Conservation (phyloP, 2,888 invertebrate species). For the Spodoptera picta region DNA sequence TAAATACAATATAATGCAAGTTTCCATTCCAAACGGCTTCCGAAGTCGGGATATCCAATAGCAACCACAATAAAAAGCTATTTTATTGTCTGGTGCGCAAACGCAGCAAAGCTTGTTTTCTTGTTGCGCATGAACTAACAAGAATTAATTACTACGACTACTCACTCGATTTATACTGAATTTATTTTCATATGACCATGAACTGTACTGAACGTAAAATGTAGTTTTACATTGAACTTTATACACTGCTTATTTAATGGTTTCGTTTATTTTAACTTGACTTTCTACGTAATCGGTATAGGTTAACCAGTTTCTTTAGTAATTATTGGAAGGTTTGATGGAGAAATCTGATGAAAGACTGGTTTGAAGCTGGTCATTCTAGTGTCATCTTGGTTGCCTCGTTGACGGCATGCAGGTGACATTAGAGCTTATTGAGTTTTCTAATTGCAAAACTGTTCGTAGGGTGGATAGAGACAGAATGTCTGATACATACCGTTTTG, state of each 20-base stretch:
- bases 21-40: not conserved
- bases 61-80: conserved; percentile 24
- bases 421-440: too few species aligned
- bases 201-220: conserved; percentile 1
- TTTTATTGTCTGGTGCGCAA: conserved; percentile 26
- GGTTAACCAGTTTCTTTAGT: too few species aligned
- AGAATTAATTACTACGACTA: conserved; percentile 21
- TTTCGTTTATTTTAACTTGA: not conserved
- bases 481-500: too few species aligned
- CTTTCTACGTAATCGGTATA: not conserved
- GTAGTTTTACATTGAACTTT: conserved; percentile 20
- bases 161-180: conserved; percentile 7
- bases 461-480: too few species aligned
- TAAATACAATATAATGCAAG: not conserved
- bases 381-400: too few species aligned
- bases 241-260: not conserved
- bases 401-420: too few species aligned
- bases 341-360: too few species aligned
- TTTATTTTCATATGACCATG: conserved; percentile 12
- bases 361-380: too few species aligned
- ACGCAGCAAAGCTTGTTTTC: conserved; percentile 4
- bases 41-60: conserved; percentile 9
- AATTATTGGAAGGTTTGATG: too few species aligned
- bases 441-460: too few species aligned
- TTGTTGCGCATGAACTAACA: conserved; percentile 24